These are phyloP conservation scores for Caenorhabditis sp. DNA, from an alignment of 2,888 invertebrate genomes.

Conservation along the genomic window DNA sequence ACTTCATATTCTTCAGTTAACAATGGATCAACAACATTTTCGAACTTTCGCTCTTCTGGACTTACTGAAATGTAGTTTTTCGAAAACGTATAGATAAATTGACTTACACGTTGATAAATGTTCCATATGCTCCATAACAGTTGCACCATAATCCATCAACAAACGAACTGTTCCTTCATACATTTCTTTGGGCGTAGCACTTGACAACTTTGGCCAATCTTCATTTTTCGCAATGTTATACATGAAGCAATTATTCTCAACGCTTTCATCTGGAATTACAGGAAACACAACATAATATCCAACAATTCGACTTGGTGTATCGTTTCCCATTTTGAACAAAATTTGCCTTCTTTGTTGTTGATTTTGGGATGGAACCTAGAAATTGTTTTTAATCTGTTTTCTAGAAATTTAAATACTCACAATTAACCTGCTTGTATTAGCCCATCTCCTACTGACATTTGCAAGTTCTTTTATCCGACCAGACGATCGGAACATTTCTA, in stretches of 20 bases:
- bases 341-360: conserved; percentile 48
- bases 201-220: conserved; percentile 66
- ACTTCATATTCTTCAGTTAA: conserved; percentile 67
- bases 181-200: conserved; percentile 65
- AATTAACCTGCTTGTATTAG: conserved; percentile 14
- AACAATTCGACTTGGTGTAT: conserved; percentile 56
- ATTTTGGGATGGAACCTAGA: neutral
- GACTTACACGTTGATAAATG: conserved; percentile 55
- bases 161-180: conserved; percentile 68
- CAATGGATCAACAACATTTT: conserved; percentile 63
- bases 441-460: conserved; percentile 10
- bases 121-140: conserved; percentile 64
- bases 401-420: conserved; percentile 11
- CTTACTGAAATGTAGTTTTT: conserved; percentile 27
- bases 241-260: conserved; percentile 66
- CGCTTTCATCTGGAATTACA: conserved; percentile 67
- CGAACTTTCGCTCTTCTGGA: conserved; percentile 57
- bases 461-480: conserved; percentile 17
- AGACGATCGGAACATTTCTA: conserved; percentile 32
- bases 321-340: conserved; percentile 65
- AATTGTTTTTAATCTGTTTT: neutral
- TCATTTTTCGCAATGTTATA: conserved; percentile 65
- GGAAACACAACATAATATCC: conserved; percentile 68
- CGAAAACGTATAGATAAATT: neutral
- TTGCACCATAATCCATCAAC: conserved; percentile 69